These are phyloP conservation scores for Centroberyx gerrardi DNA, from an alignment of 2,797 vertebrate species.

Conservation along the genomic window DNA sequence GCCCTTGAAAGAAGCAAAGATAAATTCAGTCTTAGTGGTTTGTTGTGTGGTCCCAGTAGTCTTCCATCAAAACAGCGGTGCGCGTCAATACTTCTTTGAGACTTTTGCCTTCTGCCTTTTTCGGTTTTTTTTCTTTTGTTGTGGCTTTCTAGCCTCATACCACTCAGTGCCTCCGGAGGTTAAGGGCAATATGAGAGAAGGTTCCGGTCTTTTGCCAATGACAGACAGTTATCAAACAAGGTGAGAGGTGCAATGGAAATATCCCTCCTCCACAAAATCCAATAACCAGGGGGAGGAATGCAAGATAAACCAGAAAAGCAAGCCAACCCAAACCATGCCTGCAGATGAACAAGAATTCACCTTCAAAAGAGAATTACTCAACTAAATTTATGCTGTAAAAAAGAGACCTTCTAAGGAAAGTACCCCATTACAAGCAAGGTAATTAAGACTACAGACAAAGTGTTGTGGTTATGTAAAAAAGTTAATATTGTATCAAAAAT, in stretches of 20 bases:
- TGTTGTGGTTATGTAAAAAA: neutral
- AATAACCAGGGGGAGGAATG: slow-evolving; percentile 39
- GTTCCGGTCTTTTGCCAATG: slow-evolving; percentile 46
- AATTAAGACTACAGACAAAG: too few species aligned
- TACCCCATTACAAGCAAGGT: neutral
- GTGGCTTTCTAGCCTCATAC: slow-evolving; percentile 30
- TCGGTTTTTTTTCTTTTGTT: slow-evolving; percentile 47
- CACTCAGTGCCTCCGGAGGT: slow-evolving; percentile 44
- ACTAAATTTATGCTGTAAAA: slow-evolving; percentile 11
- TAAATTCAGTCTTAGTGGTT: slow-evolving; percentile 28
- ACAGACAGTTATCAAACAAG: slow-evolving; percentile 37
- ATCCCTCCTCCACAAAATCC: slow-evolving; percentile 53
- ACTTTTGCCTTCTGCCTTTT: slow-evolving; percentile 28
- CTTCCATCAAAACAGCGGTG: slow-evolving; percentile 28
- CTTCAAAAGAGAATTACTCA: slow-evolving; percentile 12
- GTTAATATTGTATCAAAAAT: neutral
- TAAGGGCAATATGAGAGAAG: slow-evolving; percentile 30
- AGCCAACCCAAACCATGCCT: neutral
- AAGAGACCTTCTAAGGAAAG: neutral
- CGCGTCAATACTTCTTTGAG: slow-evolving; percentile 63
- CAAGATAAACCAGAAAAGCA: slow-evolving; percentile 41
- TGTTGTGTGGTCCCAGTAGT: slow-evolving; percentile 30
- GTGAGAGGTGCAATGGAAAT: slow-evolving; percentile 34
- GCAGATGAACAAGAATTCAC: slow-evolving; percentile 8
- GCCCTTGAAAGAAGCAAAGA: slow-evolving; percentile 53